Conservation (phyloP, 2,797 vertebrate genomes). For the Rhinella marina region DNA sequence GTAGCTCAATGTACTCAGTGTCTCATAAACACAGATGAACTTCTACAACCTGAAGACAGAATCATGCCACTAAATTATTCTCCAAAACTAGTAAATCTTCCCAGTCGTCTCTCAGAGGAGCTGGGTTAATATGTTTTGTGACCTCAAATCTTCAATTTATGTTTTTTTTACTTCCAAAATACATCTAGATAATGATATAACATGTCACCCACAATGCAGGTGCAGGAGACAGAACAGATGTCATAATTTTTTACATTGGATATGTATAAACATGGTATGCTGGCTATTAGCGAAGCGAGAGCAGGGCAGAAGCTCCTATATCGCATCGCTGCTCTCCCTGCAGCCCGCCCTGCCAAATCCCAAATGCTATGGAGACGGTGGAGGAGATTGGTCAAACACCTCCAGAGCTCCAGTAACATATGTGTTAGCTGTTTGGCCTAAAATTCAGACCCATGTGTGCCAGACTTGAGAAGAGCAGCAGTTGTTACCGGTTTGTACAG, state of each 20-base stretch:
- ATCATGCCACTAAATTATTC: constrained; percentile 44
- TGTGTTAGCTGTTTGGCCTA: too few relatives aligned
- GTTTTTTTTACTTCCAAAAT: not conserved
- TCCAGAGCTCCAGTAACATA: too few relatives aligned
- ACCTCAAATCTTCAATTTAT: constrained; percentile 4
- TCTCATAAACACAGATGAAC: constrained; percentile 53
- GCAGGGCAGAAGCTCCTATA: too few relatives aligned
- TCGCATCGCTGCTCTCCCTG: too few relatives aligned
- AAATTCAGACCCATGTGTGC: too few relatives aligned
- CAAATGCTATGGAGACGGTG: too few relatives aligned
- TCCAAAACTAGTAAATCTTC: constrained; percentile 52
- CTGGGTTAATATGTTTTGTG: constrained; percentile 14
- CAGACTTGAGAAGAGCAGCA: too few relatives aligned
- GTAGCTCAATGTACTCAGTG: constrained; percentile 15
- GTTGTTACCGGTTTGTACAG: too few relatives aligned
- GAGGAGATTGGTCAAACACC: too few relatives aligned
- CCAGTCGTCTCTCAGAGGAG: constrained; percentile 17
- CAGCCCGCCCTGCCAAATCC: too few relatives aligned
- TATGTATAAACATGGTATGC: not conserved
- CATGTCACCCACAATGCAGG: not conserved
- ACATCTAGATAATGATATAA: constrained; percentile 38
- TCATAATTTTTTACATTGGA: not conserved
- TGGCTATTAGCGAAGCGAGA: too few relatives aligned
- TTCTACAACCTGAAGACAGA: constrained; percentile 54
- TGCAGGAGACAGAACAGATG: not conserved